Percentiles rank a stretch among this genome's conserved stretches.
Conservation (phyloP, 2,113 vertebrate genomes). For the Lasiurus cinereus region DNA sequence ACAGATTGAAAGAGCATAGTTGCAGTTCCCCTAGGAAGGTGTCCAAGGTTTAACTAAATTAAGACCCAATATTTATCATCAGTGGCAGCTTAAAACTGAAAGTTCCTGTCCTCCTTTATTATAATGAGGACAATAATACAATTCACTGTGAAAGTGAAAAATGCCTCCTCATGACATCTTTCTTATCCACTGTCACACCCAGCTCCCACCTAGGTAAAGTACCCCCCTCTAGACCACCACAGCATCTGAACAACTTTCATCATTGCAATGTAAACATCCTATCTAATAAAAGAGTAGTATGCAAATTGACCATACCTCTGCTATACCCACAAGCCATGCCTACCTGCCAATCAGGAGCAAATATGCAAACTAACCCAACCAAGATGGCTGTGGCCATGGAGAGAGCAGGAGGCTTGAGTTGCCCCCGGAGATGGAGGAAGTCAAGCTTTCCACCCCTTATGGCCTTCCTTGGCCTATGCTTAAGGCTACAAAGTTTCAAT, state of each 20-base stretch:
- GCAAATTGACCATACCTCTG: too few species aligned
- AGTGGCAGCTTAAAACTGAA: slow-evolving; percentile 6
- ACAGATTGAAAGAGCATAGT: background rate
- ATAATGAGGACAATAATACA: background rate
- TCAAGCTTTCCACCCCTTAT: too few species aligned
- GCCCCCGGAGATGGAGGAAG: too few species aligned
- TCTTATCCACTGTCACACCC: background rate
- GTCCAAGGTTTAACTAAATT: slow-evolving; percentile 56
- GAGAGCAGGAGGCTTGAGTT: too few species aligned
- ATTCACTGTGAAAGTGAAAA: background rate
- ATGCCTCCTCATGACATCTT: background rate
- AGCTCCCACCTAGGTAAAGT: background rate
- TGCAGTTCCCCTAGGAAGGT: background rate
- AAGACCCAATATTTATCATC: slow-evolving; percentile 34
- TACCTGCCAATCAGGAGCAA: too few species aligned
- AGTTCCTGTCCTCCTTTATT: background rate
- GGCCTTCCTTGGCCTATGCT: too few species aligned
- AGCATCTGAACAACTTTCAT: background rate
- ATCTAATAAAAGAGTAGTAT: too few species aligned
- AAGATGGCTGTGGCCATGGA: too few species aligned
- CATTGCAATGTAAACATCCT: background rate
- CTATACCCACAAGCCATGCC: too few species aligned
- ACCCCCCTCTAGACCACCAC: background rate
- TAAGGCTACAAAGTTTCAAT: too few species aligned
- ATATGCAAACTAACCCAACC: too few species aligned